Percentiles rank a stretch among this genome's conserved stretches.
Conservation (phyloP, 1,140 invertebrate species). For the Hycleus phaleratus region DNA sequence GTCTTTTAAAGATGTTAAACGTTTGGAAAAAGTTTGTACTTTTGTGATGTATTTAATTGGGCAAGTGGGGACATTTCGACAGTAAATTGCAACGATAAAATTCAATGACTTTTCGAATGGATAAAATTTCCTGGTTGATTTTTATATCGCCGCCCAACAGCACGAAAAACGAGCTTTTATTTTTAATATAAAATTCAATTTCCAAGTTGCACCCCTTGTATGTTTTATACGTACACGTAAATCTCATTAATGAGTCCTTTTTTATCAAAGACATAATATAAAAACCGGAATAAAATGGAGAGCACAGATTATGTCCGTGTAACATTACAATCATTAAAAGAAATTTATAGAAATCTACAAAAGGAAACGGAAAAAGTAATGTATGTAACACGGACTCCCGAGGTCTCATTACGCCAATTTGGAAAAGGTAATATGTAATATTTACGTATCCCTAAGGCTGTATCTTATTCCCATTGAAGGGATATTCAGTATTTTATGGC, state of each 20-base stretch:
- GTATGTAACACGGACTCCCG: background rate
- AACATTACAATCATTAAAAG: background rate
- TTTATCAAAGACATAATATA: background rate
- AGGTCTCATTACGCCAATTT: conserved; percentile 15
- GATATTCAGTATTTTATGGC: conserved; percentile 10
- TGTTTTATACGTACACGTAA: background rate
- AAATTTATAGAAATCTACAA: background rate
- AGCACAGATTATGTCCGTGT: background rate
- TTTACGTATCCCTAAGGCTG: conserved; percentile 12
- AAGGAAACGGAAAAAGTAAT: background rate
- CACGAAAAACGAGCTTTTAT: no score
- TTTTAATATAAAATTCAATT: no score
- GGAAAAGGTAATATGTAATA: conserved; percentile 10
- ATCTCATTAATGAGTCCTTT: background rate
- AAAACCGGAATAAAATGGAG: background rate
- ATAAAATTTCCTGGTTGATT: no score
- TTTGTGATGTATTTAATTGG: no score
- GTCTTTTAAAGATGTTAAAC: no score
- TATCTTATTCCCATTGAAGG: conserved; percentile 1
- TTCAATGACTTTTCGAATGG: no score
- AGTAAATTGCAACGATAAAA: no score
- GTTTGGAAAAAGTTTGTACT: no score
- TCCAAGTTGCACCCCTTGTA: background rate
- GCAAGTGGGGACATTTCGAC: no score
- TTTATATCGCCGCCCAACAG: no score